These are phyloP conservation scores for Corythoichthys haematopterus DNA, from an alignment of 2,113 vertebrate species.

Conservation along the genomic window DNA sequence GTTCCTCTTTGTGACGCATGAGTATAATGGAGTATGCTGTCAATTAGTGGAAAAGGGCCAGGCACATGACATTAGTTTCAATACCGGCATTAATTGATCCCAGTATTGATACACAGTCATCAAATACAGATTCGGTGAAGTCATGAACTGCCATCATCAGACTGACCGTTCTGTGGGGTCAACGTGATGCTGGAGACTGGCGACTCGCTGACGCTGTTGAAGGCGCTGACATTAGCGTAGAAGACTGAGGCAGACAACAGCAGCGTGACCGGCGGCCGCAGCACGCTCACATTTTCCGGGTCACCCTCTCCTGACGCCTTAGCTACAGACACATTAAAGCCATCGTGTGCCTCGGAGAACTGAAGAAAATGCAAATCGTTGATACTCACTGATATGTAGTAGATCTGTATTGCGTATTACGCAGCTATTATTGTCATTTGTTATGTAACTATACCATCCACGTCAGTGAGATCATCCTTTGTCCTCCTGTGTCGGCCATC, in stretches of 20 bases:
- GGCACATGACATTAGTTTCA: no score
- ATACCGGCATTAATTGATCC: no score
- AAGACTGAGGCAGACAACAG: slow-evolving; percentile 1
- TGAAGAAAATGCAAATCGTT: neutral
- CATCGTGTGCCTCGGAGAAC: neutral
- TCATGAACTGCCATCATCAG: neutral
- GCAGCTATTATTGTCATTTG: no score
- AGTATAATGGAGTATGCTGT: no score
- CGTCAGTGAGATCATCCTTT: neutral
- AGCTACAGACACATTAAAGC: neutral
- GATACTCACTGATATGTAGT: neutral
- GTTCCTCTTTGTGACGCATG: no score
- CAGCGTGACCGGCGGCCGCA: neutral
- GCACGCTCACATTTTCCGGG: neutral
- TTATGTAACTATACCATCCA: slow-evolving; percentile 1
- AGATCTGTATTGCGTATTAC: no score
- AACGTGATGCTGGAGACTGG: neutral
- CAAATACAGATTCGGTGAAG: no score
- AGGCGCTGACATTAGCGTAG: neutral
- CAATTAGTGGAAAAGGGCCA: no score
- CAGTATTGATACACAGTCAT: no score
- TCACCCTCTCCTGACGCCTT: neutral
- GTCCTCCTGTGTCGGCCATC: neutral
- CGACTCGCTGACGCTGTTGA: slow-evolving; percentile 6
- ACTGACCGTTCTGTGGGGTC: neutral